These are phyloP conservation scores for Ailuropoda melanoleuca DNA, from an alignment of 2,113 vertebrate genomes.

Conservation along the genomic window DNA sequence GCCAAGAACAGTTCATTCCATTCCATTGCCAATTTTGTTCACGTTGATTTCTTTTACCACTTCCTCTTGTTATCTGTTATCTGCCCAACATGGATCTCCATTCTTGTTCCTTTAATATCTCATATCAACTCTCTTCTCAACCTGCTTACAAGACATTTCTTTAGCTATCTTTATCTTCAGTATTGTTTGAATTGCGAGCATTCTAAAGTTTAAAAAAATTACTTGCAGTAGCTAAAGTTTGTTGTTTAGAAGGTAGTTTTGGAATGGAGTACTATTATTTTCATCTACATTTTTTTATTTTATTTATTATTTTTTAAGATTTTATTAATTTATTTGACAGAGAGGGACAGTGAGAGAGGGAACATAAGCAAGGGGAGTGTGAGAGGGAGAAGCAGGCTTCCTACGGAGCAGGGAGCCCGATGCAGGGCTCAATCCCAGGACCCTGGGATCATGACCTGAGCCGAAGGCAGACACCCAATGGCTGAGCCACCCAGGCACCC, in stretches of 20 bases:
- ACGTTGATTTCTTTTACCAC: neutral
- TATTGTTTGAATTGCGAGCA: neutral
- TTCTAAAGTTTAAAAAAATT: neutral
- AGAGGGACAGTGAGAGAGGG: too few relatives aligned
- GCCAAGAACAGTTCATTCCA: neutral
- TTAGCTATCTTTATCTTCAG: neutral
- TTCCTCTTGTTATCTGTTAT: constrained; percentile 1
- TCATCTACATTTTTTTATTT: neutral
- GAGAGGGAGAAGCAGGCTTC: too few relatives aligned
- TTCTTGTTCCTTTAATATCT: neutral
- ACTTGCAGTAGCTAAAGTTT: neutral
- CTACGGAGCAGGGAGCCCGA: too few relatives aligned
- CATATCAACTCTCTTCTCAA: neutral
- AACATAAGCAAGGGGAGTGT: too few relatives aligned
- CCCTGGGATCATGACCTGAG: too few relatives aligned
- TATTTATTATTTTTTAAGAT: too few relatives aligned
- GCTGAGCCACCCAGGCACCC: too few relatives aligned
- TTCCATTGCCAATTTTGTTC: neutral
- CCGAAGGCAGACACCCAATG: too few relatives aligned
- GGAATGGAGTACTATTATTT: neutral
- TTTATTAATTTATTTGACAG: too few relatives aligned
- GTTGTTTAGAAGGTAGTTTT: neutral
- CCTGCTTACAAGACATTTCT: neutral
- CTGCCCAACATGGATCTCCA: neutral
- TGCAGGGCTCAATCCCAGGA: too few relatives aligned